phyloP scores from a whole-genome alignment of 2,113 vertebrate species.

The Chunga burmeisteri region DNA sequence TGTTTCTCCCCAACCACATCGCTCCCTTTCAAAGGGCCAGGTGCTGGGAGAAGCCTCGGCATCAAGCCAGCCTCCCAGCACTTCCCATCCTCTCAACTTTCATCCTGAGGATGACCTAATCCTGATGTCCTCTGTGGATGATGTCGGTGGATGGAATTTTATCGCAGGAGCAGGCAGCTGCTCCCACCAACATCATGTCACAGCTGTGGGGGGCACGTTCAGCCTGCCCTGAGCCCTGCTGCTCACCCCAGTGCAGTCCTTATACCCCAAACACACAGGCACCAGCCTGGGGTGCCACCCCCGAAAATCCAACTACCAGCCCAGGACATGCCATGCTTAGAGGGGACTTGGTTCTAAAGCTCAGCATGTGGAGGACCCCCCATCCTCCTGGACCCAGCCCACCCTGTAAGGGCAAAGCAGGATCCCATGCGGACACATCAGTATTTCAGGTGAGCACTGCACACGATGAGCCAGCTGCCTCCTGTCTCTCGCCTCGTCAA shows the following conservation, averaged over 20 bases:
- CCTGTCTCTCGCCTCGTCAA: background rate
- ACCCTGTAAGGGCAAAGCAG: background rate
- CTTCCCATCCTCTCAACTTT: background rate
- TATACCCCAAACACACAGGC: background rate
- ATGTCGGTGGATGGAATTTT: accelerated
- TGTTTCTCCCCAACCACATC: background rate
- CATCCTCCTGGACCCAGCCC: background rate
- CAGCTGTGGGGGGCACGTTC: accelerated
- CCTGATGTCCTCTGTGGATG: background rate
- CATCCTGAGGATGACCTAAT: background rate
- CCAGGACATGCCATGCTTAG: accelerated
- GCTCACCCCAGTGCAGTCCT: background rate
- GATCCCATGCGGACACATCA: accelerated
- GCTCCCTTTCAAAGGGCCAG: background rate
- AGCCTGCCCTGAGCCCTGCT: background rate
- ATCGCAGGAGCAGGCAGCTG: background rate
- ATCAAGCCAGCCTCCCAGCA: background rate
- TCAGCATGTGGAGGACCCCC: accelerated
- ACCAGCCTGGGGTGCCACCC: background rate
- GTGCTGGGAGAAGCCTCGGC: background rate
- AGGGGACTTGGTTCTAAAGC: accelerated
- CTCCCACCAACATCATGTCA: accelerated
- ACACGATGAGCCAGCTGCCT: background rate
- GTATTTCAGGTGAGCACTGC: background rate
- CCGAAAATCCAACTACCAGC: background rate